Evolutionary conservation across 2,113 vertebrate genomes (phyloP).

Genomic region (Mellivora capensis): DNA sequence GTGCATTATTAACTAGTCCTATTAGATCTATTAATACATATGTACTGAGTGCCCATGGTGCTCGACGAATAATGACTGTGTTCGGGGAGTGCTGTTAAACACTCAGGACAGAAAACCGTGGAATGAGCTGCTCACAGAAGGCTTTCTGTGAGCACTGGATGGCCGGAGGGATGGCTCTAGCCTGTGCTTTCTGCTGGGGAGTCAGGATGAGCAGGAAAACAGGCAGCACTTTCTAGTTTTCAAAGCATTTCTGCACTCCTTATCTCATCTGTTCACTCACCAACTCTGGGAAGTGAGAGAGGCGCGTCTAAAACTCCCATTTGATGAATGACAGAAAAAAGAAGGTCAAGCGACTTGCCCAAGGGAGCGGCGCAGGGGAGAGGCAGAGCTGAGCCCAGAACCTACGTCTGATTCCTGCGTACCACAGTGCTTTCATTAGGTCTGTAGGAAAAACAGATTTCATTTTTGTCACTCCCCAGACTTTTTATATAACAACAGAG

Average conservation of each 20-base stretch:
- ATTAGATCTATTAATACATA: background rate
- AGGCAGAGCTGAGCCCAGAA: background rate
- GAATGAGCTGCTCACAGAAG: background rate
- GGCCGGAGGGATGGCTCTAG: background rate
- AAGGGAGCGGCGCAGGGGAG: background rate
- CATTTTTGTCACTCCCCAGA: background rate
- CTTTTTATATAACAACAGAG: background rate
- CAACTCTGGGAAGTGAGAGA: background rate
- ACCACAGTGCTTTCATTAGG: accelerated
- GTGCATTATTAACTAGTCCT: background rate
- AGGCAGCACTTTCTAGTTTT: background rate
- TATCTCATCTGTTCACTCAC: accelerated
- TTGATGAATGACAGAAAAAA: background rate
- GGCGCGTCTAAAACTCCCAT: background rate
- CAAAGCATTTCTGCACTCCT: background rate
- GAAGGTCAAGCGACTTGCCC: background rate
- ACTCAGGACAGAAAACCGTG: accelerated
- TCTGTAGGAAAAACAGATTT: background rate
- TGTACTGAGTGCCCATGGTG: background rate
- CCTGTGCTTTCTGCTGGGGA: no score
- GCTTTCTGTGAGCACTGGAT: background rate
- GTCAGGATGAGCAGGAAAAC: accelerated
- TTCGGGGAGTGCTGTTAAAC: background rate
- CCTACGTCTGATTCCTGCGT: background rate
- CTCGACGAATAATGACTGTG: background rate